Evolutionary conservation across 2,888 invertebrate species (phyloP).

Genomic region (Laspeyria flexula): DNA sequence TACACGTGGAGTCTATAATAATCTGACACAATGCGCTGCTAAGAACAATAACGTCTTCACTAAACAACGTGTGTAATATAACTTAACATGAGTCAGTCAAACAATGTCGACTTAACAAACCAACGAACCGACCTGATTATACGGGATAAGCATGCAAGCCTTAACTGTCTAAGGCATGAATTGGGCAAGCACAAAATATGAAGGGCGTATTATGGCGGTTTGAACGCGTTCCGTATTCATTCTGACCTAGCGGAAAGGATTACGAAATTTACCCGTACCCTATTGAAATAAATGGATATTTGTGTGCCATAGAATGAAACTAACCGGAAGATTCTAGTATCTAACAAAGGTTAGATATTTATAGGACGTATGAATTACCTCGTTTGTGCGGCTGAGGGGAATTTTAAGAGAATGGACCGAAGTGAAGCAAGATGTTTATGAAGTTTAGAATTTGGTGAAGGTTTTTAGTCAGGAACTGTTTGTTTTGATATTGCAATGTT

Average conservation of each 20-base stretch:
- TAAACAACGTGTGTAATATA: background rate
- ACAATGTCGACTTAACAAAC: slow-evolving; percentile 6
- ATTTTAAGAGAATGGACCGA: slow-evolving; percentile 1
- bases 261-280: slow-evolving; percentile 33
- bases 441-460: background rate
- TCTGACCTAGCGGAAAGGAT: slow-evolving; percentile 27
- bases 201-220: slow-evolving; percentile 36
- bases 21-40: too few species aligned
- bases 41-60: too few species aligned
- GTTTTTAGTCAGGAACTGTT: background rate
- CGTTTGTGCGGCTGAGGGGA: background rate
- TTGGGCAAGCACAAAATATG: slow-evolving; percentile 38
- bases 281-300: slow-evolving; percentile 50
- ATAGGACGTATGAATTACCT: slow-evolving; percentile 6
- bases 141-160: slow-evolving; percentile 9
- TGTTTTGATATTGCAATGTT: too few species aligned
- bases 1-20: too few species aligned
- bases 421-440: background rate
- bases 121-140: slow-evolving; percentile 9
- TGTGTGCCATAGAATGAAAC: slow-evolving; percentile 37
- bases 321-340: slow-evolving; percentile 33
- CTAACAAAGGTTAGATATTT: slow-evolving; percentile 25
- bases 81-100: slow-evolving; percentile 2
- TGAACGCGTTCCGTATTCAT: slow-evolving; percentile 37
- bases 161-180: slow-evolving; percentile 27